Evolutionary conservation across 2,888 invertebrate species (phyloP), one percentile per base, ranked within the genome.

Genomic region (Caenorhabditis uteleia): DNA sequence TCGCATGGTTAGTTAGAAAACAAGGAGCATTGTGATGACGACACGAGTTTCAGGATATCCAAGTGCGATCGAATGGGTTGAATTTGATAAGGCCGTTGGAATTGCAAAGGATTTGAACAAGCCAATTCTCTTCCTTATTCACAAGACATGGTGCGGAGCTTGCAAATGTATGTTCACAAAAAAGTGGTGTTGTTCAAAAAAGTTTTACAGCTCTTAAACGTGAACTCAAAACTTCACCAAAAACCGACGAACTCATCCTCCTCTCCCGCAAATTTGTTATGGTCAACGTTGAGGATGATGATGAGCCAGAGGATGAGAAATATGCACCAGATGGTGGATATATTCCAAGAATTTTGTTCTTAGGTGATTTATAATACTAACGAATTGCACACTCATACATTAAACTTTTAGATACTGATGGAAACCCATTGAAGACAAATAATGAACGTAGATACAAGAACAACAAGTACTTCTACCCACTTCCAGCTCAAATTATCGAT

Each of bases 81-180:
- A 54, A 20, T 81, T 72, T 58, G 74, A 76, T n/a, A 58, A 78
- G 16, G 80, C 80, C 8, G 34, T 78, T 23, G 75, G 75, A 23
- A 50, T 81, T 18, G 75, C 79, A n/a, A 77, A 78, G 48, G 74
- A 79, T 43, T 60, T 77, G 45, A 72, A 80, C 67, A 85, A 84
- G 68, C 85, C 85, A n/a, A 68, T 85, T 43, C 83, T 86, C 83
- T 68, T 86, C 55, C 69, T 86, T 3, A 84, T 86, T 34, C 85
- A 85, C 77, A 86, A 86, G 66, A 80, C 84, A 4, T 86, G 86
- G 85, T 86, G 85, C 74, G 84, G 85, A 36, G 86, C 85, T n/a
- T 86, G 85, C 77, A 84, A 84, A 84, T 60, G 81, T 81, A 36
- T 48, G 31, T 31, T 2, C 25, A 20, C 12, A 33, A 16, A 34